Conservation (phyloP, 1,140 invertebrate species). For the Drosophila bifasciata region DNA sequence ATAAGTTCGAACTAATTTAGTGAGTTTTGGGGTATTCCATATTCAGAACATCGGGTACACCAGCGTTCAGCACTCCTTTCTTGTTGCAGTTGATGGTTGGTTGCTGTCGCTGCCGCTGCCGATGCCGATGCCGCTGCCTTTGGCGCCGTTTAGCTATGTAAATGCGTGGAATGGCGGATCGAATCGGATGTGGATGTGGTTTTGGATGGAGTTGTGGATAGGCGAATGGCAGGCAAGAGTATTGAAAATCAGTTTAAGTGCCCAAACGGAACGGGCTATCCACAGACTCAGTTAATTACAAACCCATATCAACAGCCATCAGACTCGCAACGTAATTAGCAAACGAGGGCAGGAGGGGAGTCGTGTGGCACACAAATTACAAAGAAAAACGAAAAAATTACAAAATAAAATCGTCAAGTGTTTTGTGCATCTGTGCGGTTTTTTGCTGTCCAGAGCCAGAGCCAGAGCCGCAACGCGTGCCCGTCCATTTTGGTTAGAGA, state of each 20-base stretch:
- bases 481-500: conserved; percentile 26
- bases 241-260: conserved; percentile 43
- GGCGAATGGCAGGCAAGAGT: conserved; percentile 17
- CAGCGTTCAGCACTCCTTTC: not conserved
- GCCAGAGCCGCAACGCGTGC: conserved; percentile 45
- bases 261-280: conserved; percentile 40
- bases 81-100: not conserved
- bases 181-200: too few species aligned
- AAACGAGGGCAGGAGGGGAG: conserved; percentile 10
- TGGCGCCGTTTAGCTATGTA: conserved; percentile 41
- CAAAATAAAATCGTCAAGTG: conserved; percentile 44
- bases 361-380: conserved; percentile 57
- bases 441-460: conserved; percentile 30
- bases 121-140: too few species aligned
- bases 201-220: not conserved
- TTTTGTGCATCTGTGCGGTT: conserved; percentile 50
- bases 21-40: too few species aligned
- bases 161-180: conserved; percentile 29
- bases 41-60: too few species aligned
- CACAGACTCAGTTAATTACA: conserved; percentile 56
- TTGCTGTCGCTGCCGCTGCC: too few species aligned
- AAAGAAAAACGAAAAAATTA: conserved; percentile 54
- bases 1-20: too few species aligned
- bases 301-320: conserved; percentile 46
- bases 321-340: conserved; percentile 58